Evolutionary conservation across 2,888 invertebrate species (phyloP), one percentile per base, ranked within the genome.

Genomic region (Argyresthia albistria): DNA sequence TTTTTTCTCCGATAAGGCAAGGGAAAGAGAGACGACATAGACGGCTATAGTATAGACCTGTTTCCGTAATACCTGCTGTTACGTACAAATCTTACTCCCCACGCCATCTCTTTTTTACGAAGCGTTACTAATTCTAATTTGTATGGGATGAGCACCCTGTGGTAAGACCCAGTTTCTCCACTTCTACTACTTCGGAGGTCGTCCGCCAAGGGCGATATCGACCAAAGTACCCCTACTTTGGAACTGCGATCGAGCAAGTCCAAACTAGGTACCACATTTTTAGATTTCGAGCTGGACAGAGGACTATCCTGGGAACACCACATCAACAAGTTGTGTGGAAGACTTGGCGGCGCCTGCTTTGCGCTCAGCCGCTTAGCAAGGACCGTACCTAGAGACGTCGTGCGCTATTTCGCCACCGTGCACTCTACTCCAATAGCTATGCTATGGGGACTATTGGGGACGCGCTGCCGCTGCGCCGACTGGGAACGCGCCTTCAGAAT

Each of bases 111-210:
- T n/a, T n/a, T n/a, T n/a, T n/a, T n/a, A n/a, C n/a, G n/a, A n/a
- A n/a, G n/a, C n/a, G n/a, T n/a, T n/a, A n/a, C n/a, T n/a, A n/a
- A n/a, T n/a, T n/a, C n/a, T n/a, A n/a, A n/a, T n/a, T n/a, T n/a
- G n/a, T n/a, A n/a, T n/a, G n/a, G n/a, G n/a, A n/a, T n/a, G n/a
- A n/a, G n/a, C n/a, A n/a, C n/a, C n/a, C n/a, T n/a, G n/a, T n/a
- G n/a, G n/a, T n/a, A 56, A 56, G 35, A 54, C 51, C 0, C 53
- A 56, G 36, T 56, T 53, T 37, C 15, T 56, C 0, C 39, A 46
- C 37, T 51, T 53, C 6, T 10, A 46, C 43, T 35, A 51, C 1
- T 35, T 42, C 25, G 25, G 25, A 6, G 49, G 46, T 8, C 10
- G 50, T 4, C 1, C 3, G n/a, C 14, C 4, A 2, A 48, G 37